Evolutionary conservation across 2,113 vertebrate genomes (phyloP), one percentile per base, ranked within the genome.

Genomic region (Amazona vittata): DNA sequence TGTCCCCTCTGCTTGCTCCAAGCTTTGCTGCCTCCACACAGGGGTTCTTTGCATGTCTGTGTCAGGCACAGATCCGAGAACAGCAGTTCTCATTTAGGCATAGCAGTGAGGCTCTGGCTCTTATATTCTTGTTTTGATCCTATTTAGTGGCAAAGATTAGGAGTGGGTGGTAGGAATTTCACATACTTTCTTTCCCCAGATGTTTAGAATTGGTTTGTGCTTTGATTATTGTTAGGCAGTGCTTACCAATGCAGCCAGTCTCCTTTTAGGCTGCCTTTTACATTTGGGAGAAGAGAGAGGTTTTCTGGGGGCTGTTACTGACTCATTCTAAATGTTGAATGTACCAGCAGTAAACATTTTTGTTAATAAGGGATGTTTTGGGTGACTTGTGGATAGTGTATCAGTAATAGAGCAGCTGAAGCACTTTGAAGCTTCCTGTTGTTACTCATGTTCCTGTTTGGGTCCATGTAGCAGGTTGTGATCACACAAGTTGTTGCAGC

Each of bases 341-440:
- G 46, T 81, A 76, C 59, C 92, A 88, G 52, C 67, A 65, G 65
- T 94, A 86, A 96, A 85, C 46, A 41, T 81, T 93, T 89, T 64
- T 82, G 67, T 84, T 96, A 79, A 71, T 83, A 33, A 71, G 67
- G 63, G 70, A 25, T 65, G 57, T 91, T 91, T 97, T 43, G 81
- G 64, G 49, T 94, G 67, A 57, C 76, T 93, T 86, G 37, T 96
- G 71, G 50, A 17, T 77, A 88, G 9, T 55, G 41, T 92, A 62
- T 91, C 64, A 37, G 39, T 43, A 77, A 49, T 37, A 91, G 86
- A 77, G 57, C 73, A 75, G 70, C 46, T 89, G 41, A 70, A 86
- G 77, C 25, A 37, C 74, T 94, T 87, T 9, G 57, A 63, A 69
- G 52, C 78, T 96, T 95, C 91, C 89, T 96, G 89, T 94, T 96